Conservation (phyloP, 2,797 vertebrate species). For the Thamnophis elegans region DNA sequence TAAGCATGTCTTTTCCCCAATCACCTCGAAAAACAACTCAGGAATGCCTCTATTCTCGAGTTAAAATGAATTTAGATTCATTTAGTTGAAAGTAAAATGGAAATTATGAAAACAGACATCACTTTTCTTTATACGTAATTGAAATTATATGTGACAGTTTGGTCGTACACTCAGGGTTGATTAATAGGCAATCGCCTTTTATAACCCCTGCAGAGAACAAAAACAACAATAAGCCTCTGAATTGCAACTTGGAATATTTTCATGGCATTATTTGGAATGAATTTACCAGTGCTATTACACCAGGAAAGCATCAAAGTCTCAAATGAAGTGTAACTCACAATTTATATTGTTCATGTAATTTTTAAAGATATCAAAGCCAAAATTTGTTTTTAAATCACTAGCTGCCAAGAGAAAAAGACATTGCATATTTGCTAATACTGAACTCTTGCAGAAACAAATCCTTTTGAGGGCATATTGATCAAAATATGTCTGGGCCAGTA, state of each 20-base stretch:
- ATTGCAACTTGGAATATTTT: not conserved
- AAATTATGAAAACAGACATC: not conserved
- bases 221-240: not conserved
- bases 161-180: not conserved
- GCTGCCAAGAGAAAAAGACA: not conserved
- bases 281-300: not conserved
- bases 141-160: constrained; percentile 5
- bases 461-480: not conserved
- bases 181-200: not conserved
- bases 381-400: not conserved
- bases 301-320: not conserved
- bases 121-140: not conserved
- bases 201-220: not conserved
- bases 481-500: not conserved
- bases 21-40: not conserved
- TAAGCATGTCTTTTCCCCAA: no score
- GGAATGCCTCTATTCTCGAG: not conserved
- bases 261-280: not conserved
- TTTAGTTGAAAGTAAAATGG: not conserved
- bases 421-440: not conserved
- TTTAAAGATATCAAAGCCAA: constrained; percentile 3
- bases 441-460: not conserved
- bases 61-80: not conserved
- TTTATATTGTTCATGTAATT: constrained; percentile 4
- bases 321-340: not conserved